A percentile compares a stretch with the other conserved stretches of the same genome.
Evolutionary conservation across 2,888 invertebrate genomes (phyloP).

Genomic region (Liopterus haemorrhoidalis): DNA sequence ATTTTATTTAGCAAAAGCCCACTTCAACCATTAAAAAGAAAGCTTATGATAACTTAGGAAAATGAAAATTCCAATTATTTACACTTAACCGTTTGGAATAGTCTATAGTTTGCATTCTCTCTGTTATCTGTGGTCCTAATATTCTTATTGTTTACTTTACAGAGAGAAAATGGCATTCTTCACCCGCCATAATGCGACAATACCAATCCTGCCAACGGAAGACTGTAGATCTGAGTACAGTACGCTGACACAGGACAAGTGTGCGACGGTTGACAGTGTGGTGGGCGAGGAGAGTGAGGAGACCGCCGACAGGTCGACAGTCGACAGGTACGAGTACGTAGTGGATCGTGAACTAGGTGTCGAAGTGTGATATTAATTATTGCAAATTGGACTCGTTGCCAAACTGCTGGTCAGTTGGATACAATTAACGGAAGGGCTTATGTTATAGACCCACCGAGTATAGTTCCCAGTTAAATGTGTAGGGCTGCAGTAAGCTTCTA

Average conservation of each 20-base stretch:
- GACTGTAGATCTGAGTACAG: conserved; percentile 46
- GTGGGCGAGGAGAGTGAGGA: conserved; percentile 39
- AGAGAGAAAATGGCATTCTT: conserved; percentile 98
- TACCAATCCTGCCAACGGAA: conserved; percentile 69
- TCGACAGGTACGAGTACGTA: conserved; percentile 67
- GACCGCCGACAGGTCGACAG: conserved; percentile 45
- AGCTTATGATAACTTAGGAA: no score
- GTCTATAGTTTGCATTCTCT: conserved; percentile 5
- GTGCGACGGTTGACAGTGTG: conserved; percentile 43
- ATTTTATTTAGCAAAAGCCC: no score
- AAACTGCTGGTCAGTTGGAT: no score
- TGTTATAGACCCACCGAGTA: no score
- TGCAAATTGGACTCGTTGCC: no score
- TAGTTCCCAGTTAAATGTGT: no score
- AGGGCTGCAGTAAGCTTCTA: no score
- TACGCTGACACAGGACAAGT: conserved; percentile 31
- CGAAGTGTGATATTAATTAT: conserved; percentile 61
- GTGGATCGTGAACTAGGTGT: conserved; percentile 79
- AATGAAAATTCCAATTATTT: no score
- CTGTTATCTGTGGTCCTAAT: conserved; percentile 8
- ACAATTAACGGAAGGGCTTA: no score
- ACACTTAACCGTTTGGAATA: no score
- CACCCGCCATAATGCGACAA: conserved; percentile 70
- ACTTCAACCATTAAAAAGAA: no score
- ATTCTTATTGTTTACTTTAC: conserved; percentile 40